Percentiles rank a stretch among this genome's conserved stretches.
These are phyloP conservation scores for Synergus japonicus DNA, from an alignment of 2,888 invertebrate genomes.

Conservation along the genomic window DNA sequence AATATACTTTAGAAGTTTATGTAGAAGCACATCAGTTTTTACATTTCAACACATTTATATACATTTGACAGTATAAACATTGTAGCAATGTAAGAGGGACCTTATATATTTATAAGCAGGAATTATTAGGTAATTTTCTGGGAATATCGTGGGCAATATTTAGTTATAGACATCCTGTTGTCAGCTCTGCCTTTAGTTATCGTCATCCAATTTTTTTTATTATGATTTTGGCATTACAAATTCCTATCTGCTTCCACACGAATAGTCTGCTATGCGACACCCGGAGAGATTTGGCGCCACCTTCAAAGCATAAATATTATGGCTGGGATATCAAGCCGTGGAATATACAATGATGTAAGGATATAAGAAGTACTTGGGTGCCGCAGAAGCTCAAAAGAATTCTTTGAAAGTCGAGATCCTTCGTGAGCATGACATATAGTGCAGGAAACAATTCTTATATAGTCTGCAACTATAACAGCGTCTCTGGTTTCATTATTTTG, in stretches of 20 bases:
- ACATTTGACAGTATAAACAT: too few species aligned
- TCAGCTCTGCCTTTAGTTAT: conserved; percentile 7
- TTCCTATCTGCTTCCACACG: neutral
- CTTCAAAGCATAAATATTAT: conserved; percentile 23
- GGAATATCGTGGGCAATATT: too few species aligned
- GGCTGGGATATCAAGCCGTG: conserved; percentile 5
- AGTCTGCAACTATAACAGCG: neutral
- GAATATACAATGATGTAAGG: conserved; percentile 17
- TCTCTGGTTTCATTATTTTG: neutral
- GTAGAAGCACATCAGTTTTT: too few species aligned
- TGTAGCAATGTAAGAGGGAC: too few species aligned
- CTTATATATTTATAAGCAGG: too few species aligned
- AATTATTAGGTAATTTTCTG: too few species aligned
- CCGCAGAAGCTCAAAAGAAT: neutral
- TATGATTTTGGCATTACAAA: neutral
- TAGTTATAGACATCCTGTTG: neutral
- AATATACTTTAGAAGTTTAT: too few species aligned
- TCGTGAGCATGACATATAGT: neutral
- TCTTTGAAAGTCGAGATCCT: neutral
- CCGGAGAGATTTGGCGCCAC: neutral
- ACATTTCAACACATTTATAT: too few species aligned
- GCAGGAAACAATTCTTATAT: neutral
- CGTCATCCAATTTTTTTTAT: neutral
- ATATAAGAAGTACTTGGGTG: neutral
- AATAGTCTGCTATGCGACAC: conserved; percentile 9